phyloP scores from a whole-genome alignment of 2,797 vertebrate species.

The Amniataba percoides region DNA sequence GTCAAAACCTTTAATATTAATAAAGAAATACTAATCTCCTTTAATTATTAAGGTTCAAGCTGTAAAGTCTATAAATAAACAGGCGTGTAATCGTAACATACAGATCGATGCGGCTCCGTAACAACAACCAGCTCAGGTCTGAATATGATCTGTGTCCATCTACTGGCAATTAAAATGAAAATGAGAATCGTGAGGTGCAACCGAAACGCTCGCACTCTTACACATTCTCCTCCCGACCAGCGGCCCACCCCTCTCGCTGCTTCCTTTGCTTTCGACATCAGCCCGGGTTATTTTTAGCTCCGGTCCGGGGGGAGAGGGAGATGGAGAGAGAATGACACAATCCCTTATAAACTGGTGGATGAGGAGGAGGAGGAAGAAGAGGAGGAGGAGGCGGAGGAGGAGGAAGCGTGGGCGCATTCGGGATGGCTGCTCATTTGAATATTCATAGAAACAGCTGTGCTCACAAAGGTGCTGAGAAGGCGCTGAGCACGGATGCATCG shows the following conservation, averaged over 20 bases:
- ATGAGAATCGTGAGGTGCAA: conserved; percentile 1
- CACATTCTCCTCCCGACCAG: conserved; percentile 16
- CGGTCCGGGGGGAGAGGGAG: conserved; percentile 45
- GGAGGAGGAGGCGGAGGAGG: conserved; percentile 33
- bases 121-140: not conserved
- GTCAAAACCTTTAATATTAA: not conserved
- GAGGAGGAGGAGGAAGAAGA: conserved; percentile 8
- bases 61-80: not conserved
- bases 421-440: conserved; percentile 67
- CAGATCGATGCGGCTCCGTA: not conserved
- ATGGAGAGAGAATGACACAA: conserved; percentile 50
- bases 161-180: not conserved
- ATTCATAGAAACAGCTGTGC: conserved; percentile 72
- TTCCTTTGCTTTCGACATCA: conserved; percentile 65
- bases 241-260: conserved; percentile 13
- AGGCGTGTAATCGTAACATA: not conserved
- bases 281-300: conserved; percentile 77
- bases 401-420: conserved; percentile 56
- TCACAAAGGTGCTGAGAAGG: conserved; percentile 52
- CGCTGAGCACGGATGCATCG: not conserved
- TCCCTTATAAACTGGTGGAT: conserved; percentile 53
- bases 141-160: conserved; percentile 2
- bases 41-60: too few relatives aligned
- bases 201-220: conserved; percentile 18
- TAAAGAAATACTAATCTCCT: not conserved